phyloP scores from a whole-genome alignment of 2,113 vertebrate species.

The Scartelaos histophorus region DNA sequence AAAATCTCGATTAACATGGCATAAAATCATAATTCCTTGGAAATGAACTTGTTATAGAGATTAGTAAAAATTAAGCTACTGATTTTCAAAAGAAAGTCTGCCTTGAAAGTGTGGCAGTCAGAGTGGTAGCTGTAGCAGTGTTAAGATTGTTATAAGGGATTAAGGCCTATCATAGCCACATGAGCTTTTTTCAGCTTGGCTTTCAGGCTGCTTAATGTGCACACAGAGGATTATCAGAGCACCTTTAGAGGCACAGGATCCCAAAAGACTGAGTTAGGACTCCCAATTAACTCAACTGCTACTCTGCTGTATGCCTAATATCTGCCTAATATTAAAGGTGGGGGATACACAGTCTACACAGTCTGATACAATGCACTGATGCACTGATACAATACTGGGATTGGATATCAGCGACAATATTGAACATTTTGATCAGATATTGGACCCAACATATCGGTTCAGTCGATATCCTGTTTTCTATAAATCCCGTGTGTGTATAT shows the following conservation, averaged over 20 bases:
- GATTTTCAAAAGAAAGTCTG: constrained; percentile 22
- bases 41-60: constrained; percentile 1
- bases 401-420: too few relatives aligned
- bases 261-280: constrained; percentile 2
- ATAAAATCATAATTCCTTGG: background rate
- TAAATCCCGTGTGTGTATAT: too few relatives aligned
- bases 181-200: constrained; percentile 22
- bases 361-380: too few relatives aligned
- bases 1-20: background rate
- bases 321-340: too few relatives aligned
- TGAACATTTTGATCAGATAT: too few relatives aligned
- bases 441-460: too few relatives aligned
- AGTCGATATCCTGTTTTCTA: too few relatives aligned
- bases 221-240: constrained; percentile 19
- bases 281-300: background rate
- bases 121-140: background rate
- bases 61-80: constrained; percentile 20
- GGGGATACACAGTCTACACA: background rate
- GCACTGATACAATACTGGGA: too few relatives aligned
- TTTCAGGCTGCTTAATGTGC: constrained; percentile 10
- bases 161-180: constrained; percentile 37
- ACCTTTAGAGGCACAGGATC: constrained; percentile 2
- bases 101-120: constrained; percentile 5
- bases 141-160: constrained; percentile 38
- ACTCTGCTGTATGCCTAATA: background rate